phyloP scores from a whole-genome alignment of 1,140 invertebrate genomes.

The Conopomorpha cramerella region DNA sequence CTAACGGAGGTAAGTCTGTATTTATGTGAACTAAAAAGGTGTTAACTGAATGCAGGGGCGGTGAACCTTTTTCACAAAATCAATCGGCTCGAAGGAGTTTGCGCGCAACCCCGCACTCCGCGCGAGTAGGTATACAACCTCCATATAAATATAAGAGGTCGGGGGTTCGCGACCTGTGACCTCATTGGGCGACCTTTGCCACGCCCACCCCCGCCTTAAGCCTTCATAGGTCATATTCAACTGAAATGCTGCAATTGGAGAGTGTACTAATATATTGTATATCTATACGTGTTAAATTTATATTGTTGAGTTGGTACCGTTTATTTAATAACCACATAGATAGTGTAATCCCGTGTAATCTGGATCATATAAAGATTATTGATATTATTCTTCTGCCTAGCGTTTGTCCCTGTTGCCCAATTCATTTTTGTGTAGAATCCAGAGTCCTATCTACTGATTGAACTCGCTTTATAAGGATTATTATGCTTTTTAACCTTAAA shows the following conservation, averaged over 20 bases:
- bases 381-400: background rate
- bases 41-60: slow-evolving; percentile 27
- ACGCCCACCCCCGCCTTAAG: slow-evolving; percentile 21
- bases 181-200: slow-evolving; percentile 36
- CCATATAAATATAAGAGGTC: slow-evolving; percentile 12
- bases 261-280: background rate
- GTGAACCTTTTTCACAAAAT: slow-evolving; percentile 17
- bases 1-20: no score
- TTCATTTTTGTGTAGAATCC: no score
- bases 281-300: background rate
- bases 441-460: no score
- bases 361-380: background rate
- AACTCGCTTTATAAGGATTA: no score
- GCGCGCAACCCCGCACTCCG: slow-evolving; percentile 11
- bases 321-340: no score
- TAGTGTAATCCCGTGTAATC: no score
- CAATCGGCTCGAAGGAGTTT: slow-evolving; percentile 17
- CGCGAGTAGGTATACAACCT: no score
- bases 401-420: no score
- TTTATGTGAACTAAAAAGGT: no score
- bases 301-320: background rate
- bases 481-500: no score
- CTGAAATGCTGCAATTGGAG: no score
- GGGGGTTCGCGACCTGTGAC: slow-evolving; percentile 45
- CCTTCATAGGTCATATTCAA: background rate